Base-by-base conservation (phyloP, 2,888 invertebrate genomes). In the Hyalella azteca region DNA sequence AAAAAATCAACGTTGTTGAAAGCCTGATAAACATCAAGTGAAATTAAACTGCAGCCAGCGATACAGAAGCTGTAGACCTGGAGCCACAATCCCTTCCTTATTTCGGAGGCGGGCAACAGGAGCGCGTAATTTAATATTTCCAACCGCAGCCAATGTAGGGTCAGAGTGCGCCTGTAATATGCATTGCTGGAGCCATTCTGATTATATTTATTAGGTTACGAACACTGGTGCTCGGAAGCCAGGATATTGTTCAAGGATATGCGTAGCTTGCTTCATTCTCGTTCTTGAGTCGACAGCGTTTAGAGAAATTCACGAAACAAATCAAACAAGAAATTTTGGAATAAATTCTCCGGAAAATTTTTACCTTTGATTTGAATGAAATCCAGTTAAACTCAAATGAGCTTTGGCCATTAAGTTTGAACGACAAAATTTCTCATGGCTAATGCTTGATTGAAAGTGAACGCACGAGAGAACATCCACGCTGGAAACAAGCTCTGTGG, bases 71-170 rank as follows among this genome's bases (percentile, higher is more conserved):
- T 29, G 13, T 29, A 26, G 7, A 22, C 54, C 54, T 7, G 29
- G 29, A 54, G 29, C 54, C 54, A 9, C 26, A 9, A 26, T 54
- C 54, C 54, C 22, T 54, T 9, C 36, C 66, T 22, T 66, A 2
- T 19, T 15, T 66, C 36, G 32, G 66, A 66, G 19, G 15, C 32
- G 36, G 36, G 29, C 66, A 32, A 59, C 29, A 36, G 66, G 29
- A n/a, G n/a, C 66, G 36, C 36, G 36, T 66, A 29, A 66, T 29
- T 66, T 66, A 66, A 66, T 66, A 32, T 66, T 66, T 66, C 36
- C 19, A 66, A 66, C 66, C 66, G 66, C 66, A 66, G 36, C 66
- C 36, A 66, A 36, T 66, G 66, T 66, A 66, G 66, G 66, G 66
- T 66, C 66, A 66, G 66, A 66, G 66, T 36, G 22, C 19, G 66